These are phyloP conservation scores for Beris chalybata DNA, from an alignment of 2,888 invertebrate genomes.

Conservation along the genomic window DNA sequence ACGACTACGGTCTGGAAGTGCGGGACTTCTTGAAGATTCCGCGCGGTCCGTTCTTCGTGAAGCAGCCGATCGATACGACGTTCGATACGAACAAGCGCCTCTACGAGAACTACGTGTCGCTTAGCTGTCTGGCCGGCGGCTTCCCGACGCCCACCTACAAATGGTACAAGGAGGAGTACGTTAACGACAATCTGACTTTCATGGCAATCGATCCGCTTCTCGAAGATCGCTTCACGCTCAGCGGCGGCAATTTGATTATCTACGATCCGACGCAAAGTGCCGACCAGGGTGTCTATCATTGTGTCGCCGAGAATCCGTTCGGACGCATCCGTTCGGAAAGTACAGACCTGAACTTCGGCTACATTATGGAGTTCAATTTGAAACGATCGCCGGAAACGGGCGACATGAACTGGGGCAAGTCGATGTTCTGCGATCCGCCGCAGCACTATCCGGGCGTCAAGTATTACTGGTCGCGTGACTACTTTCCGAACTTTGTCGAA, in stretches of 20 bases:
- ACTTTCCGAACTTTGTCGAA: constrained; percentile 89
- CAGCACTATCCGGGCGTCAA: constrained; percentile 87
- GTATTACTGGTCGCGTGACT: constrained; percentile 89
- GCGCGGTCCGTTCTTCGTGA: constrained; percentile 84
- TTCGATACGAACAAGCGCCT: constrained; percentile 77
- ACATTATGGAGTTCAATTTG: constrained; percentile 86
- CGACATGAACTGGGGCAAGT: constrained; percentile 92
- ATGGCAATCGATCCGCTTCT: constrained; percentile 75
- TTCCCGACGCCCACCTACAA: constrained; percentile 87
- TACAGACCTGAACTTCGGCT: constrained; percentile 85
- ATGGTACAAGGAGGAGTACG: constrained; percentile 88
- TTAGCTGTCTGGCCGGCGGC: constrained; percentile 82
- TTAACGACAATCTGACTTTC: constrained; percentile 73
- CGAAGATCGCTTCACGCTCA: constrained; percentile 78
- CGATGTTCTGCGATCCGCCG: constrained; percentile 89
- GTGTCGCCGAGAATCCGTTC: constrained; percentile 85
- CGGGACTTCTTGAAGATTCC: constrained; percentile 80
- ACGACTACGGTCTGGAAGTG: constrained; percentile 83
- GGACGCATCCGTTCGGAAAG: constrained; percentile 88
- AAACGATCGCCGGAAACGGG: constrained; percentile 82
- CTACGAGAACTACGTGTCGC: constrained; percentile 70
- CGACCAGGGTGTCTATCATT: constrained; percentile 89
- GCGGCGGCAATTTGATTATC: constrained; percentile 90
- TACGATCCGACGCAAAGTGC: constrained; percentile 76
- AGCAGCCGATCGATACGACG: constrained; percentile 79